Evolutionary conservation across 2,797 vertebrate species (phyloP), one percentile per base, ranked within the genome.

Genomic region (Liparis tanakae): DNA sequence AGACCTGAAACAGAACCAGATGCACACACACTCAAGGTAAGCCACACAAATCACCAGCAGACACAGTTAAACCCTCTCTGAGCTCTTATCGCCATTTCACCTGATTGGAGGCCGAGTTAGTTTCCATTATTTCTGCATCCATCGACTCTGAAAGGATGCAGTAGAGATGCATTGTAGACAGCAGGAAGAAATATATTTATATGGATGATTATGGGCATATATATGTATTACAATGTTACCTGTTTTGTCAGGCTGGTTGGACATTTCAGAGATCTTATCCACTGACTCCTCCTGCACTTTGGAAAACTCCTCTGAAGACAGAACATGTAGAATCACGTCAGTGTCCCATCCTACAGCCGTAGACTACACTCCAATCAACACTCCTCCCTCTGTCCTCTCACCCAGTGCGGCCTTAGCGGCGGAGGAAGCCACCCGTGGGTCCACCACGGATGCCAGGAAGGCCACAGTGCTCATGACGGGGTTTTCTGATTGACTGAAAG

Each of bases 381-480:
- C 30, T 22, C 5, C 20, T 55, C 12, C 2, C 20, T 34, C 33
- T 17, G 6, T 44, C 46, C 22, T 57, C 92, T 81, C 87, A 99
- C 98, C 97, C 15, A 99, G 88, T 2, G 98, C 97, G 0, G 98
- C 97, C 82, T 97, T 98, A 0, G 98, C 98, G 0, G 98, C 98
- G 0, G 98, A 96, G 0, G 98, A 97, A 0, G 98, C 98, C 72
- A 99, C 97, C 0, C 97, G 94, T 0, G 98, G 97, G 76, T 99
- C 98, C 59, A 99, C 98, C 67, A 99, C 98, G 0, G 98, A 99
- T 0, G 98, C 98, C 87, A 99, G 89, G 80, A 99, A 99, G 13
- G 98, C 98, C 50, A 99, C 98, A 0, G 98, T 99, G 90, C 98
- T 99, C 98, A 99, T 99, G 25, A 99, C 97, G 0, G 98, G 98